Conservation (phyloP, 2,113 vertebrate genomes). For the Circaetus gallicus region DNA sequence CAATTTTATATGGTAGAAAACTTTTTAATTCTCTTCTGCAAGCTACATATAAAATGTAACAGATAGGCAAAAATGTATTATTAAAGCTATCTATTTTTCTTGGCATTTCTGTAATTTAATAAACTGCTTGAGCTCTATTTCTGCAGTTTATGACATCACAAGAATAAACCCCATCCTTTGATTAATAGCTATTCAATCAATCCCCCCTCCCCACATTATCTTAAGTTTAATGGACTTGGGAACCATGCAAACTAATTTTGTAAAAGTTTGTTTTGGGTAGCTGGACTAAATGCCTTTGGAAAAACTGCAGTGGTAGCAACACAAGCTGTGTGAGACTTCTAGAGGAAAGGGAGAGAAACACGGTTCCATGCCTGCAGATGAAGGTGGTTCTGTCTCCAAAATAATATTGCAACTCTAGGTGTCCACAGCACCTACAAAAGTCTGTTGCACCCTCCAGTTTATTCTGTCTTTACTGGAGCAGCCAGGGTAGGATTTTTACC, state of each 20-base stretch:
- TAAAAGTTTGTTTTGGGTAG: not conserved
- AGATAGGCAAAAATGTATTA: constrained; percentile 77
- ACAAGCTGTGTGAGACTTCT: not conserved
- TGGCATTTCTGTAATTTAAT: constrained; percentile 75
- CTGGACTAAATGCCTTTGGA: not conserved
- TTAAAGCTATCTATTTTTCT: constrained; percentile 80
- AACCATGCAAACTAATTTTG: not conserved
- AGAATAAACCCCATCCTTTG: constrained; percentile 59
- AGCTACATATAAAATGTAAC: constrained; percentile 68
- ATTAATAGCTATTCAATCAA: constrained; percentile 62
- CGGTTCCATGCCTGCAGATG: not conserved
- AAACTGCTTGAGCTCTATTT: constrained; percentile 67
- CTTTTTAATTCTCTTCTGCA: constrained; percentile 69
- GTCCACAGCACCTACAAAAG: not conserved
- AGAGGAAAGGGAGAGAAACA: not conserved
- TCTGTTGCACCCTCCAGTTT: not conserved
- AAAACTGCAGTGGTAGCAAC: not conserved
- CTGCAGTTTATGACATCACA: constrained; percentile 65
- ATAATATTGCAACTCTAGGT: fast-evolving
- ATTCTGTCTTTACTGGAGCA: not conserved
- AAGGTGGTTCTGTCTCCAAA: not conserved
- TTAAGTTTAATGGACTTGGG: not conserved
- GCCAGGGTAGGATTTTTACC: not conserved
- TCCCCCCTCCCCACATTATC: not conserved
- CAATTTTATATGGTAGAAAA: constrained; percentile 65